Percentiles rank a stretch among this genome's conserved stretches.
Conservation (phyloP, 2,797 vertebrate species). For the Nannoperca obscura region DNA sequence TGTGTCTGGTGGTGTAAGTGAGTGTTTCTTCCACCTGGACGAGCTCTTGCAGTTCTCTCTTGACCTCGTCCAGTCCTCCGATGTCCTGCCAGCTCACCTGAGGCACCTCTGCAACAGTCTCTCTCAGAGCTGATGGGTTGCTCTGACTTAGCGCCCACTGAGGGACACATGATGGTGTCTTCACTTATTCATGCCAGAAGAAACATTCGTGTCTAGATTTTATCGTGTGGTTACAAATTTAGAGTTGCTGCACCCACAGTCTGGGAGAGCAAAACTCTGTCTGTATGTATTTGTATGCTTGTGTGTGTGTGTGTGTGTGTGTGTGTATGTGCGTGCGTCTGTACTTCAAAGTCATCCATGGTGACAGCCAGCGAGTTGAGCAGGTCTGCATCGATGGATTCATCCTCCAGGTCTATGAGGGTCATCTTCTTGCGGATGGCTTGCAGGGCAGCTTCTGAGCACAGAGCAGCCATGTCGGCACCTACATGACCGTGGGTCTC, state of each 20-base stretch:
- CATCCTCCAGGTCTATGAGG: conserved; percentile 95
- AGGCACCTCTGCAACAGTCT: conserved; percentile 95
- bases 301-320: not conserved
- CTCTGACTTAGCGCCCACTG: conserved; percentile 97
- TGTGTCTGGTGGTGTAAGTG: not conserved
- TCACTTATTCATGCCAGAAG: not conserved
- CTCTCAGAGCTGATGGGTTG: conserved; percentile 94
- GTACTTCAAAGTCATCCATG: conserved; percentile 98
- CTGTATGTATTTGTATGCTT: not conserved
- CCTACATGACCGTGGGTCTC: conserved; percentile 97
- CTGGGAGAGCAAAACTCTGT: not conserved
- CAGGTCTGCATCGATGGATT: conserved; percentile 95
- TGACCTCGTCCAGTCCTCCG: conserved; percentile 94
- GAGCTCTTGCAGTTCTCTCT: conserved; percentile 95
- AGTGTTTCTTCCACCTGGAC: conserved; percentile 87
- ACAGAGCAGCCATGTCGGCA: conserved; percentile 94
- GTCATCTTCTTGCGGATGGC: conserved; percentile 97
- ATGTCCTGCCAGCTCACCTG: conserved; percentile 97
- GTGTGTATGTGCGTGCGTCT: not conserved
- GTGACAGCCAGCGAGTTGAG: conserved; percentile 96
- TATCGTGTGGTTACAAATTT: not conserved
- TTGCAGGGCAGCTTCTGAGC: conserved; percentile 96
- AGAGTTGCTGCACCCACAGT: not conserved
- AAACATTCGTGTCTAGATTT: not conserved
- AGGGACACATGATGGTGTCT: not conserved